phyloP scores from a whole-genome alignment of 2,113 vertebrate species.

The Pavo muticus region DNA sequence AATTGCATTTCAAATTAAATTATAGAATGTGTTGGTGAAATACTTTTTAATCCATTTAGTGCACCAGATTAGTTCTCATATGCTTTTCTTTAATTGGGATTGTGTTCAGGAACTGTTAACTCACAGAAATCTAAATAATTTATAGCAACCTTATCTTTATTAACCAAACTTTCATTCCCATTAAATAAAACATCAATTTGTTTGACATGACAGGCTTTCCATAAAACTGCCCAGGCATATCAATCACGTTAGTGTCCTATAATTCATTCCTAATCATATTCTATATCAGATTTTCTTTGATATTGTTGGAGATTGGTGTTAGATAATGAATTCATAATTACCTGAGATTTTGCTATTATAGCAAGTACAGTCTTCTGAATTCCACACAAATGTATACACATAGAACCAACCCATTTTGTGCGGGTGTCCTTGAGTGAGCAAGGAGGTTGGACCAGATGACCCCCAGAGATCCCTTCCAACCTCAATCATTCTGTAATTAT shows the following conservation, averaged over 20 bases:
- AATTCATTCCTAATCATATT: slow-evolving; percentile 56
- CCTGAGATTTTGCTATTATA: neutral
- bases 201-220: slow-evolving; percentile 59
- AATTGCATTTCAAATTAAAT: slow-evolving; percentile 65
- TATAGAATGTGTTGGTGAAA: slow-evolving; percentile 40
- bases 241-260: slow-evolving; percentile 49
- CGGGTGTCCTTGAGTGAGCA: neutral
- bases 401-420: neutral
- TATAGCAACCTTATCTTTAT: slow-evolving; percentile 65
- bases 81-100: slow-evolving; percentile 54
- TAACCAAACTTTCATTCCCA: slow-evolving; percentile 57
- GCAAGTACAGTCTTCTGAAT: neutral
- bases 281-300: slow-evolving; percentile 29
- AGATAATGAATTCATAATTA: slow-evolving; percentile 37
- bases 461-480: neutral
- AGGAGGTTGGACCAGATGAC: neutral
- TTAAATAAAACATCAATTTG: slow-evolving; percentile 57
- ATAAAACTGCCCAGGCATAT: slow-evolving; percentile 53
- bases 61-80: slow-evolving; percentile 47
- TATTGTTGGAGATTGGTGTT: slow-evolving; percentile 44
- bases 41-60: slow-evolving; percentile 69
- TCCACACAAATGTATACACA: neutral
- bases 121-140: slow-evolving; percentile 63
- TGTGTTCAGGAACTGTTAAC: slow-evolving; percentile 61
- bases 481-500: neutral